Conservation (phyloP, 2,113 vertebrate genomes). For the Pagrus major region DNA sequence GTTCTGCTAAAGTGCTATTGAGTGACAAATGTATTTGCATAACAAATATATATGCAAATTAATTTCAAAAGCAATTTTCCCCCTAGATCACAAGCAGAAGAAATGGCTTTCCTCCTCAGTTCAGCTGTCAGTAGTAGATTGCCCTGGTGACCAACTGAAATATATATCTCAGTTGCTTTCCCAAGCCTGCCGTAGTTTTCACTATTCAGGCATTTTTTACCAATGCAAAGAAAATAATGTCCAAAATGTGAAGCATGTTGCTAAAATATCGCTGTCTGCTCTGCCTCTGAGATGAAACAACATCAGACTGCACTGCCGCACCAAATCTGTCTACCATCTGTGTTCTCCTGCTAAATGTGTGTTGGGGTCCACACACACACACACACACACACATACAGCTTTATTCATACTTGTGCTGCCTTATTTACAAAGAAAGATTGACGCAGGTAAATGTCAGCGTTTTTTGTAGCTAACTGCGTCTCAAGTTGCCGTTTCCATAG, state of each 20-base stretch:
- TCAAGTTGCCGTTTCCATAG: slow-evolving; percentile 71
- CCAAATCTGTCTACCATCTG: slow-evolving; percentile 16
- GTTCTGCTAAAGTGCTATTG: background rate
- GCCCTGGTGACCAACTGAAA: background rate
- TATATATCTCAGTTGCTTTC: too few species aligned
- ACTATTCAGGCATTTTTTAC: too few species aligned
- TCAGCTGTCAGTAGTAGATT: background rate
- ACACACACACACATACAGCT: too few species aligned
- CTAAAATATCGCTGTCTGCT: background rate
- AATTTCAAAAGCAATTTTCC: background rate
- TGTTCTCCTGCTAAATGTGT: background rate
- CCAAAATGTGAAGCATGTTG: slow-evolving; percentile 1
- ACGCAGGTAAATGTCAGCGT: slow-evolving; percentile 57
- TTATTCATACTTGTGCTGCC: too few species aligned
- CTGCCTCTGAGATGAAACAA: slow-evolving; percentile 14
- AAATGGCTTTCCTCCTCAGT: background rate
- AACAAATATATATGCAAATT: slow-evolving; percentile 30
- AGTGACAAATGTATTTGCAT: slow-evolving; percentile 9
- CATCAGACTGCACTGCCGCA: slow-evolving; percentile 32
- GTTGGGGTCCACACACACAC: too few species aligned
- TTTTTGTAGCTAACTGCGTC: slow-evolving; percentile 47
- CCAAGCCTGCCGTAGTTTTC: too few species aligned
- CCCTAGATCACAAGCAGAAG: background rate
- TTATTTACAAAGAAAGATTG: slow-evolving; percentile 19
- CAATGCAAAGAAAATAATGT: background rate